Base-by-base conservation (phyloP, 2,888 invertebrate species). In the Oligia latruncula region DNA sequence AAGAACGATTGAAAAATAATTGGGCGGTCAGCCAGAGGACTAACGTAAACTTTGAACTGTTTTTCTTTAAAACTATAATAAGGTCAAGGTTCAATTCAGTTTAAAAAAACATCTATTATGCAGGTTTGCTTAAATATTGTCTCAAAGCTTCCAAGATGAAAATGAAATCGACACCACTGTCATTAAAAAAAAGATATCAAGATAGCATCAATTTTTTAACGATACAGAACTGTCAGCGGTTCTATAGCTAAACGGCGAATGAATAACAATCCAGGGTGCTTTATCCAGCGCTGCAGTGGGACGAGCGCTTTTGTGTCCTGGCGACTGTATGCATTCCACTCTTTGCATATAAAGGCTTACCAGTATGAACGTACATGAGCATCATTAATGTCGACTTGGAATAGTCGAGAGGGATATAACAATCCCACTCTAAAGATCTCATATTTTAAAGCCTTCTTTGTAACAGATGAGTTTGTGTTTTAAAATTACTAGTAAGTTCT, bases 191-290 rank as follows among this genome's bases (percentile, higher is more conserved):
- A 58, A 71, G 23, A 55, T 71, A 74, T 55, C 40, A 55, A 74
- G 20, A 62, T 40, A n/a, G 43, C 52, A 55, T 65, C 0, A 15
- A 35, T 74, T 79, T 83, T 83, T 62, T 65, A 82, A 20, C 29
- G 49, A 49, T 66, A 65, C 23, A 35, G 67, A 68, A 65, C 62
- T n/a, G 68, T 71, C 23, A 74, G 65, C 35, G 60, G 17, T 73
- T 81, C 29, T 75, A 71, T 76, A 76, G 15, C 76, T 70, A 67
- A 75, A 80, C 40, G 70, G 46, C 66, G 66, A 73, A 72, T 83
- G 83, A 80, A 85, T 85, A 83, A 74, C 74, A 83, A 86, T 75
- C 40, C 55, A 43, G 64, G 29, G 17, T 17, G 68, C 66, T 85
- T 73, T 77, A 74, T 74, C 46, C 80, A 75, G 71, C 76, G 76